Base-by-base conservation (phyloP, 2,797 vertebrate genomes). In the Lophotriccus pileatus region DNA sequence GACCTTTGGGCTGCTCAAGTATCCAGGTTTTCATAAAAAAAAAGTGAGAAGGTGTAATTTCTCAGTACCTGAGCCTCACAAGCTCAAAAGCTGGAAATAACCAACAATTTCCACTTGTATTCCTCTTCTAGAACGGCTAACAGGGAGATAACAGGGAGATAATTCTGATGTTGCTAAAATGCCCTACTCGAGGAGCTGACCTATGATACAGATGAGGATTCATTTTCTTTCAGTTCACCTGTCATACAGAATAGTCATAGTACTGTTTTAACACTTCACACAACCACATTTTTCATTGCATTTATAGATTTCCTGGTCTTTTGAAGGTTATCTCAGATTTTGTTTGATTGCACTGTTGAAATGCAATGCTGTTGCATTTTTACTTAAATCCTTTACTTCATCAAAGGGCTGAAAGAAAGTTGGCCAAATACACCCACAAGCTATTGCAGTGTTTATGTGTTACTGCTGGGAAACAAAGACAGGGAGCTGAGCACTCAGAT, bases 401-500 rank as follows among this genome's bases (percentile, higher is more conserved):
- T 47, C 67, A 60, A 3, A 47, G 68, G 23, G 9, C 37, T 70
- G 53, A 44, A 76, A 27, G 44, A 20, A 58, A 84, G 22, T 20
- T 41, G 41, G 32, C 36, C 39, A 53, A 73, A 66, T 13, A 21
- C 16, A 58, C 4, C 37, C 27, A 18, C 18, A 16, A 76, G 27
- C 36, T 41, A 9, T 10, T 12, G 27, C 0, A 2, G 20, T 44
- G 59, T 50, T 72, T 49, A 2, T 3, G 3, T 59, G 68, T 77
- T 72, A 11, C 39, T 46, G 3, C 49, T 59, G 32, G 22, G 14
- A 70, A 67, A 67, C 55, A 37, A 44, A 55, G 58, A 36, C 12
- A 62, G 25, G 14, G 83, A 91, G 55, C 70, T 11, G 47, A 87
- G 34, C 53, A 50, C 83, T 67, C 62, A 89, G 85, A 97, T 97